Percentiles rank a stretch among this genome's conserved stretches.
phyloP scores from a whole-genome alignment of 2,797 vertebrate species.

The Coluber constrictor region DNA sequence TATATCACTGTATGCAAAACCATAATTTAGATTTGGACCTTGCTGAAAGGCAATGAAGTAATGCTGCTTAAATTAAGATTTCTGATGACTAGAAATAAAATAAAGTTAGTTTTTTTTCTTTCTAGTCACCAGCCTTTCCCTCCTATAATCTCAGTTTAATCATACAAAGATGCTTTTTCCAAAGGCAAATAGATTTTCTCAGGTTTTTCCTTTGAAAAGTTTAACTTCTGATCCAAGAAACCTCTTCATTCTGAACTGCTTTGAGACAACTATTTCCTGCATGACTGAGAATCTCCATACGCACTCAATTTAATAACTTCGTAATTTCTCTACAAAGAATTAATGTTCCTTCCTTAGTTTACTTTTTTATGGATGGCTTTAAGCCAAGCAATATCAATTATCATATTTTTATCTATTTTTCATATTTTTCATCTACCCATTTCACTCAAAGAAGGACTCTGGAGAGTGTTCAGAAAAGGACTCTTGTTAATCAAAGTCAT shows the following conservation, averaged over 20 bases:
- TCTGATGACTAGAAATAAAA: neutral
- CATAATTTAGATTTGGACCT: neutral
- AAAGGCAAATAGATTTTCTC: neutral
- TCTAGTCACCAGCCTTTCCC: slow-evolving; percentile 14
- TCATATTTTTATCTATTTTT: neutral
- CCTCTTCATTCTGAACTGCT: neutral
- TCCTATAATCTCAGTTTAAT: neutral
- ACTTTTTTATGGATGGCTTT: slow-evolving; percentile 21
- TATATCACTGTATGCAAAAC: neutral
- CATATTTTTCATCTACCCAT: neutral
- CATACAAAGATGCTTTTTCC: neutral
- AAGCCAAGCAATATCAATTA: neutral
- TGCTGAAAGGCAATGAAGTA: neutral
- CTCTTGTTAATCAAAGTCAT: neutral
- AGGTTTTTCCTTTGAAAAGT: neutral
- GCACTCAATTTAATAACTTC: neutral
- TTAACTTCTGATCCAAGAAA: neutral
- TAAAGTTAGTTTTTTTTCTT: slow-evolving; percentile 6
- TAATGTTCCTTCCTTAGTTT: slow-evolving; percentile 13
- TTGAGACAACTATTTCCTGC: neutral
- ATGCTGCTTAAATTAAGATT: neutral
- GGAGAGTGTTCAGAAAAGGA: neutral
- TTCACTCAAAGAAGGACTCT: neutral
- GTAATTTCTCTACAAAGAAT: slow-evolving; percentile 1
- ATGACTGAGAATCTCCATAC: neutral